Base-by-base conservation (phyloP, 2,113 vertebrate genomes). In the Archilochus colubris region DNA sequence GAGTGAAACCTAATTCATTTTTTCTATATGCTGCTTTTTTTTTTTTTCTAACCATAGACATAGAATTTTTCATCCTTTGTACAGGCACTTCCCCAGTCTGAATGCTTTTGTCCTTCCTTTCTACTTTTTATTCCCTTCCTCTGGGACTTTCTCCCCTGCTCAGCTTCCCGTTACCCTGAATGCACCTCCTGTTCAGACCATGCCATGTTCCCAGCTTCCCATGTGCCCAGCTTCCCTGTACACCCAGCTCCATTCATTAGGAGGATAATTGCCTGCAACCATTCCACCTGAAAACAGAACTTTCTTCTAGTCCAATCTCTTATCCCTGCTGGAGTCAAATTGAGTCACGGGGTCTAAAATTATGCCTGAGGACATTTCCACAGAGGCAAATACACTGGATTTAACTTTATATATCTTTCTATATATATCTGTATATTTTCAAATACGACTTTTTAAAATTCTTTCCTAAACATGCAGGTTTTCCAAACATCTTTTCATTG, bases 321-420 rank as follows among this genome's bases (percentile, higher is more conserved):
- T 59, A 69, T 57, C 67, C n/a, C 84, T 64, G 44, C n/a, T 86
- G 72, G 72, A 88, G 55, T 48, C 76, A 77, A 86, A 67, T 18
- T 91, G 82, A 91, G 53, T 78, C 64, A 73, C 24, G 57, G 50
- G 69, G 57, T 67, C 50, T 91, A 59, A 94, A 95, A 80, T 80
- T 38, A 93, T 86, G 48, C 33, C 64, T 17, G 17, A 80, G 72
- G 72, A 74, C 31, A 74, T 22, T 15, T 73, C 38, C 22, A 28
- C 6, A 1, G 21, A 68, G 30, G 51, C 74, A 88, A 88, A 88
- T 77, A 69, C 31, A 30, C 14, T 48, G 12, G 33, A 70, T 73
- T 91, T 90, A 93, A 77, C 14, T 82, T 36, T 20, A 10, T 38
- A 14, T 57, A 90, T 78, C 43, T 23, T 86, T 48, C 14, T 51